Base-by-base conservation (phyloP, 2,113 vertebrate genomes). In the Taurulus bubalis region DNA sequence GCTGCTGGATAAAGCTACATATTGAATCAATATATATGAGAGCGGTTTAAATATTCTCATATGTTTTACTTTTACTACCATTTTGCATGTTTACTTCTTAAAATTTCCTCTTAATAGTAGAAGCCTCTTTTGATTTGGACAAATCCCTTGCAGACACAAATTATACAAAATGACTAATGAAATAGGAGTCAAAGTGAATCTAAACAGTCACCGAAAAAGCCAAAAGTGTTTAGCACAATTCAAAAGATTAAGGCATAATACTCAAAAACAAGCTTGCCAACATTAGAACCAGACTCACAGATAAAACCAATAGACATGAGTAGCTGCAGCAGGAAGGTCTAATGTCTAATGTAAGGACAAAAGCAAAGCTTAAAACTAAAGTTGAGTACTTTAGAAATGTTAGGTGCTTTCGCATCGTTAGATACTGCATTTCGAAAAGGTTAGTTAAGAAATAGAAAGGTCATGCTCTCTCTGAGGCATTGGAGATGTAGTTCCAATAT, bases 401-500 rank as follows among this genome's bases (percentile, higher is more conserved):
- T 74, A 77, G 82, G 47, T 80, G 53, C 47, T 72, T 66, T 66
- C 5, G 32, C 30, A 64, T 68, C 79, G 53, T 90, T 87, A 79
- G 71, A 75, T 78, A 85, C 75, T 89, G 89, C 70, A 80, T 86
- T 70, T 71, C 4, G 45, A 72, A 76, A 83, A 70, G 32, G 60
- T 92, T 92, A 91, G 85, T 79, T 22, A 77, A 67, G 56, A 81
- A 79, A 83, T 30, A 60, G 79, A 87, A 74, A 87, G 59, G 55
- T 82, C 40, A 80, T 64, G 82, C 86, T 77, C 71, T 92, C 86
- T 79, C 80, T 83, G 84, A 93, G 87, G 85, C 80, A 85, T 79
- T 75, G 59, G 51, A 85, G 67, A 65, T 79, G 60, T 70, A 80
- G 81, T 86, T 92, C 90, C 85, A 92, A 87, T 88, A 89, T 90